Base-by-base conservation (phyloP, 2,888 invertebrate species). In the Phorcus lineatus region DNA sequence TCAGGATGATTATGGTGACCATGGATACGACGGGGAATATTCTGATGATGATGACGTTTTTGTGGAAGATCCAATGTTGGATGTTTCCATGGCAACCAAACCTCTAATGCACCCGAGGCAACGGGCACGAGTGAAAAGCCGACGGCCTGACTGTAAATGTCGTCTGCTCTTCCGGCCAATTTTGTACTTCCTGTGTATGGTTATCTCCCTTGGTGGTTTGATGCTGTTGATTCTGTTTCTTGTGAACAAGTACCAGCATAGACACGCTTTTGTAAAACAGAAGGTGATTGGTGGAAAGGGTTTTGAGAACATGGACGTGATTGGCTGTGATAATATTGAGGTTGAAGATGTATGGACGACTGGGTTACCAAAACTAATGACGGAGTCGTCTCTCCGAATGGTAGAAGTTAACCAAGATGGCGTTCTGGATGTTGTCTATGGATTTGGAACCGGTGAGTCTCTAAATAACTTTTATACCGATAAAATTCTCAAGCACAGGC, bases 391-490 rank as follows among this genome's bases (percentile, higher is more conserved):
- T 0, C 94, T 96, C 83, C 94, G 96, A 85, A 94, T 95, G 82
- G 94, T 95, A 31, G 96, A 97, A 92, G 94, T 96, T 0, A 96
- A 96, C 93, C 93, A 94, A 2, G 96, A 97, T 93, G 95, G 95
- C 22, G 91, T 95, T 13, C 94, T 95, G 76, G 97, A 97, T 92
- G 94, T 96, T 31, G 94, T 97, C 79, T 94, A 96, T 83, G 96
- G 96, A 82, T 97, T 96, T 93, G 96, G 96, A 78, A 96, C 96
- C 91, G 96, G 96, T 96, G 82, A 77, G 82, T 47, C 4, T 13
- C 7, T 1, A 9, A 11, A 9, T 1, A 47, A 47, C 47, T 47
- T 1, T 47, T 13, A 36, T 4, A 36, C n/a, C n/a, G n/a, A 36
- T 36, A 36, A 36, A 36, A 4, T 36, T 2, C n/a, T n/a, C n/a